Conservation (phyloP, 2,113 vertebrate genomes). For the Vulpes vulpes region DNA sequence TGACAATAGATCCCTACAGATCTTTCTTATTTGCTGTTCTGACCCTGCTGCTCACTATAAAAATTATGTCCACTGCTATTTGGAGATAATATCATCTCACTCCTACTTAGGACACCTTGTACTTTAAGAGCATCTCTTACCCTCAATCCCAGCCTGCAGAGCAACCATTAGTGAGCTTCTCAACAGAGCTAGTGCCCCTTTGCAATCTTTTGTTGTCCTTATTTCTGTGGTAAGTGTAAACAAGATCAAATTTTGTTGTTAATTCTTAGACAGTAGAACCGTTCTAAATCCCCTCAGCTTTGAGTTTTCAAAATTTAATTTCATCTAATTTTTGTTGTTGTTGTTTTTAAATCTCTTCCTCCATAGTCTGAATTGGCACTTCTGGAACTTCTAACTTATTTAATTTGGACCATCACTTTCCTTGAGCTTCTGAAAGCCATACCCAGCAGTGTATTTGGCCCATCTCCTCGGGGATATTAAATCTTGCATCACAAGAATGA, state of each 20-base stretch:
- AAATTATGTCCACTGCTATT: neutral
- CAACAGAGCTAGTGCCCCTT: neutral
- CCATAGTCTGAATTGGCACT: neutral
- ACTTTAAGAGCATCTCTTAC: neutral
- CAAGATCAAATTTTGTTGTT: too few relatives aligned
- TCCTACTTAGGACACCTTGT: neutral
- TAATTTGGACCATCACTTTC: neutral
- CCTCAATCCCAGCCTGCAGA: neutral
- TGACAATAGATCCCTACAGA: neutral
- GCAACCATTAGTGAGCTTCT: neutral
- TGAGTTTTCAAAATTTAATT: neutral
- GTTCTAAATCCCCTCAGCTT: neutral
- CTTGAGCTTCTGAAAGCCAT: neutral
- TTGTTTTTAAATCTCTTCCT: neutral
- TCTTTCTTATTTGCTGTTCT: neutral
- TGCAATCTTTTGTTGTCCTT: neutral
- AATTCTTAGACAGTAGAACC: neutral
- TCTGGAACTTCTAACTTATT: neutral
- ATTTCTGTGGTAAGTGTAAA: neutral
- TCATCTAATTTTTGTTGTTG: neutral
- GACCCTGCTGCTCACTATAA: neutral
- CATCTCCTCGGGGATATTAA: neutral
- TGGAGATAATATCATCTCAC: neutral
- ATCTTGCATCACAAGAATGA: neutral
- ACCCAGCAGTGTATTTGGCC: neutral